Percentiles rank a stretch among this genome's conserved stretches.
Evolutionary conservation across 2,113 vertebrate species (phyloP).

Genomic region (Acinonyx jubatus): DNA sequence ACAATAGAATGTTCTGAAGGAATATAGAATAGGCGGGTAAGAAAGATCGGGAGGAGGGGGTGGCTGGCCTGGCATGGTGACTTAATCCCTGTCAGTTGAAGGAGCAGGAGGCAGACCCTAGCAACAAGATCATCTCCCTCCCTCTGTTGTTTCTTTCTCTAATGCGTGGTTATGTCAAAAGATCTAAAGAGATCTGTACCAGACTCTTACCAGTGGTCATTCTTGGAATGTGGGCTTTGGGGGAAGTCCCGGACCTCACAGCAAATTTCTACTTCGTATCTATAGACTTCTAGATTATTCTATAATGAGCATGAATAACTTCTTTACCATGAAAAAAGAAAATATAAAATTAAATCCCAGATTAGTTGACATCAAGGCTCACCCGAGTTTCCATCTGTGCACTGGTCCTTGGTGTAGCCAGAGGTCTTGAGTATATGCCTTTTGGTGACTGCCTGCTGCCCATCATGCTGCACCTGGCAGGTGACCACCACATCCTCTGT

Average conservation of each 20-base stretch:
- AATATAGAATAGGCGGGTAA: neutral
- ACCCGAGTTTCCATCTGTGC: neutral
- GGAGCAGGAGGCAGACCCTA: fast-evolving
- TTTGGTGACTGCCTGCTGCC: fast-evolving
- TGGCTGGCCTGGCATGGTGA: too few relatives aligned
- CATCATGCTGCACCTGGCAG: neutral
- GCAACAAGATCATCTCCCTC: too few relatives aligned
- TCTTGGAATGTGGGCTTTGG: neutral
- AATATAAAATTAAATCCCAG: neutral
- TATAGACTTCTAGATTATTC: neutral
- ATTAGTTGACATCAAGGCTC: too few relatives aligned
- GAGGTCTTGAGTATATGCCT: neutral
- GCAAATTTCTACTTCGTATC: neutral
- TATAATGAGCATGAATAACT: neutral
- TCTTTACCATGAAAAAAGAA: neutral
- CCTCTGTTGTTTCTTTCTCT: neutral
- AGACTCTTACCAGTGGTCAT: neutral
- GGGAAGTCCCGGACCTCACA: neutral
- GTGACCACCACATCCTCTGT: neutral
- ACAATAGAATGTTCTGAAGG: neutral
- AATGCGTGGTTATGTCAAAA: neutral
- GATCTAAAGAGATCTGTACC: too few relatives aligned
- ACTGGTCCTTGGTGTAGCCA: neutral
- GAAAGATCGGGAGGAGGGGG: neutral
- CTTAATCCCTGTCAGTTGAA: fast-evolving